phyloP scores from a whole-genome alignment of 2,797 vertebrate species.

The Hippocampus kuda region DNA sequence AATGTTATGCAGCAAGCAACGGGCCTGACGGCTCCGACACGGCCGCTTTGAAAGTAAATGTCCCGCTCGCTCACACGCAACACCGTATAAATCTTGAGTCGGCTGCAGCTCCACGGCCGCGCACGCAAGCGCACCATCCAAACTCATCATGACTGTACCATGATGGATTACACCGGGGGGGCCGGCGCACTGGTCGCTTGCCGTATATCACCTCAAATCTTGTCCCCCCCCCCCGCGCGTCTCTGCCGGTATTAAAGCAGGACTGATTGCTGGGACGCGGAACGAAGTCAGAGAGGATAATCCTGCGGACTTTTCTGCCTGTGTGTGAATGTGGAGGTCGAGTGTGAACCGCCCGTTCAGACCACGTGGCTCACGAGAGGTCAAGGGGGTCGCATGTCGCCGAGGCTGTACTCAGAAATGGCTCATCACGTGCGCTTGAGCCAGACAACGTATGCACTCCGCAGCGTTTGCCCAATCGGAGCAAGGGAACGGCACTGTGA shows the following conservation, averaged over 20 bases:
- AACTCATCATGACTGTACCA: constrained; percentile 42
- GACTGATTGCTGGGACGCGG: constrained; percentile 48
- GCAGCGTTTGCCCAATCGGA: background rate
- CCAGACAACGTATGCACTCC: background rate
- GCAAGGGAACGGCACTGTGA: no score
- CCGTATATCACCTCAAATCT: constrained; percentile 42
- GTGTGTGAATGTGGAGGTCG: constrained; percentile 9
- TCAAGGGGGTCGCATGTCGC: constrained; percentile 5
- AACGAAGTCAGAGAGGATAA: constrained; percentile 50
- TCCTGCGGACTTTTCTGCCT: constrained; percentile 37
- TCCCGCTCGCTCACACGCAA: constrained; percentile 36
- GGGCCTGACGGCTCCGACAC: constrained; percentile 43
- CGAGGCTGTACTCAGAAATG: background rate
- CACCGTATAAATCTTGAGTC: constrained; percentile 60
- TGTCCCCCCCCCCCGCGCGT: constrained; percentile 20
- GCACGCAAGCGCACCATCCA: constrained; percentile 22
- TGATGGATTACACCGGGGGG: constrained; percentile 25
- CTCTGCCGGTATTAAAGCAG: constrained; percentile 34
- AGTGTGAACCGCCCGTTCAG: constrained; percentile 25
- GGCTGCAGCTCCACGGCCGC: constrained; percentile 42
- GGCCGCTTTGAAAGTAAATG: constrained; percentile 49
- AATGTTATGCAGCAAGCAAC: background rate
- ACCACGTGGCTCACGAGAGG: constrained; percentile 15
- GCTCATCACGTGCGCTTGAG: background rate
- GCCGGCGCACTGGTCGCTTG: constrained; percentile 16